A percentile compares a stretch with the other conserved stretches of the same genome.
phyloP scores from a whole-genome alignment of 2,888 invertebrate species.

The Buathra laborator region DNA sequence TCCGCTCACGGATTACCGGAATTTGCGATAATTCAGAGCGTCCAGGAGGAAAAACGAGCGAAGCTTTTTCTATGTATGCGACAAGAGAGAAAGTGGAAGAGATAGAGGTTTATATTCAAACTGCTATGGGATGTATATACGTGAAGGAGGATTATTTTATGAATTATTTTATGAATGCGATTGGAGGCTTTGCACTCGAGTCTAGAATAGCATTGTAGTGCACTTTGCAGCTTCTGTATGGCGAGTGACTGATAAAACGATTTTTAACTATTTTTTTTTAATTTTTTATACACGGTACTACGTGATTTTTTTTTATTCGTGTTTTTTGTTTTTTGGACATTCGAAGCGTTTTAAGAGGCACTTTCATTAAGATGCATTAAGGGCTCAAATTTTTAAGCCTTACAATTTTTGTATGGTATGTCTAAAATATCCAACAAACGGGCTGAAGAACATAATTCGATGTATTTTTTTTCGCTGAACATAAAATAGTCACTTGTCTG shows the following conservation, averaged over 20 bases:
- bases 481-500: too few species aligned
- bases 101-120: constrained; percentile 54
- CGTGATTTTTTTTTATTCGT: not conserved
- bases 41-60: constrained; percentile 28
- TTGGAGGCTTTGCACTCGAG: constrained; percentile 51
- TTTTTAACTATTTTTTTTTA: not conserved
- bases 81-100: constrained; percentile 23
- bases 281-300: not conserved
- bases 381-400: too few species aligned
- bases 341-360: too few species aligned
- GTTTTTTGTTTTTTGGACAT: not conserved
- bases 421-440: too few species aligned
- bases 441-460: too few species aligned
- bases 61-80: constrained; percentile 56
- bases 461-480: too few species aligned
- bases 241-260: constrained; percentile 46
- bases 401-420: too few species aligned
- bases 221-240: constrained; percentile 52
- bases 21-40: constrained; percentile 71
- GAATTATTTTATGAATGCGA: constrained; percentile 64
- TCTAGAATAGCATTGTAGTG: constrained; percentile 16
- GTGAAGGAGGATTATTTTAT: constrained; percentile 61
- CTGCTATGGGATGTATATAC: constrained; percentile 48
- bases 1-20: constrained; percentile 72
- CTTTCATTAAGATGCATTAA: too few species aligned